Base-by-base conservation (phyloP, 2,888 invertebrate genomes). In the Keiferia lycopersicella region DNA sequence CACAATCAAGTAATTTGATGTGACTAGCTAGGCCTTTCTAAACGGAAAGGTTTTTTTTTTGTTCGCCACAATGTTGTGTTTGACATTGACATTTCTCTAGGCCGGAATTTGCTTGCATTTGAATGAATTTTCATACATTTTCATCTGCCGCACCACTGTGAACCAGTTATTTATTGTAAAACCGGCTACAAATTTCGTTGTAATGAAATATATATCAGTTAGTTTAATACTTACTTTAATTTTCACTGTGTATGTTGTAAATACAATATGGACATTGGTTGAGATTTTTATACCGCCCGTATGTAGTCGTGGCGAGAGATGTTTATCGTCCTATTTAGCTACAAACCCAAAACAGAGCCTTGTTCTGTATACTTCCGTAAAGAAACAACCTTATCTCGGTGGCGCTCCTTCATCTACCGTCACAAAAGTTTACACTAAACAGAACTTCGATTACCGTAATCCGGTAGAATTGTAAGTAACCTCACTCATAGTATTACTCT, bases 231-330 rank as follows among this genome's bases (percentile, higher is more conserved):
- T 95, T 69, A 93, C 93, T 65, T 87, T 93, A 75, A 81, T 95
- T 71, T 96, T 96, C 86, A 81, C 94, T 56, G 92, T 91, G 14
- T 96, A 96, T 81, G 94, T 96, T 66, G 83, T 93, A 45, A 94
- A 96, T 81, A 95, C 96, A 63, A 95, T 96, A 83, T 96, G 96
- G 93, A 94, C 94, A 72, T 89, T 96, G 81, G 94, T 94, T 64
- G 93, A 94, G 80, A 92, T 96, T 71, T 96, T 96, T 80, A 93
- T 94, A 65, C 93, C 94, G 45, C 95, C 96, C 26, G 86, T 92
- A 69, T 97, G 97, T 82, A 92, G 88, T 77, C 87, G 91, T 75
- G 93, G 93, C 79, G 93, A 94, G 72, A 81, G 83, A 71, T 97
- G 97, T 88, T 94, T 95, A 72, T 88, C 92, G 51, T 96, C 96